These are phyloP conservation scores for Abscondita cerata DNA, from an alignment of 2,888 invertebrate species.

Conservation along the genomic window DNA sequence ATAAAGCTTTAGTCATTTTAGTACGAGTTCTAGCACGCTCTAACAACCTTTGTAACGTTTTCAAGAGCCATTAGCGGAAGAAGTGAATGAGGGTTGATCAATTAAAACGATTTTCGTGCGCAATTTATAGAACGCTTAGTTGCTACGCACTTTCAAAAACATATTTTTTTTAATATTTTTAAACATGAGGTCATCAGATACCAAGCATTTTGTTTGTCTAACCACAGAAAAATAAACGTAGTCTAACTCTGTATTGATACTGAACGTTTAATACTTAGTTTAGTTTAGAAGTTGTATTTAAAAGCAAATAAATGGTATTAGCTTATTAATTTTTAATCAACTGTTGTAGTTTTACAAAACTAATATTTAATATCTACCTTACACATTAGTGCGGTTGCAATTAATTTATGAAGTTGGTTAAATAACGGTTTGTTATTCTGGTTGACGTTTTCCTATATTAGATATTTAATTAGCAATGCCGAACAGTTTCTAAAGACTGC, in stretches of 20 bases:
- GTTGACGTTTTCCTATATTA: background rate
- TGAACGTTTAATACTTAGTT: background rate
- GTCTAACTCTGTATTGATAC: too few relatives aligned
- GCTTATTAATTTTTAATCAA: slow-evolving; percentile 20
- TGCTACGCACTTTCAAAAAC: too few relatives aligned
- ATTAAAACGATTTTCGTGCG: slow-evolving; percentile 51
- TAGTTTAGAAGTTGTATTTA: slow-evolving; percentile 9
- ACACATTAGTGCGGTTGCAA: slow-evolving; percentile 26
- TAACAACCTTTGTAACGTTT: slow-evolving; percentile 54
- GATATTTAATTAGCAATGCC: slow-evolving; percentile 9
- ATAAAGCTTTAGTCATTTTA: slow-evolving; percentile 35
- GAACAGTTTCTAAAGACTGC: slow-evolving; percentile 6
- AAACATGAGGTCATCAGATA: too few relatives aligned
- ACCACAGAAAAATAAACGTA: too few relatives aligned
- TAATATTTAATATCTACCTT: slow-evolving; percentile 30
- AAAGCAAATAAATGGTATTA: slow-evolving; percentile 23
- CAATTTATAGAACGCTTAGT: slow-evolving; percentile 40
- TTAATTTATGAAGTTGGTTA: slow-evolving; percentile 19
- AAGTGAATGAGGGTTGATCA: slow-evolving; percentile 52
- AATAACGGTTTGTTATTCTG: slow-evolving; percentile 16
- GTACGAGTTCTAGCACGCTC: slow-evolving; percentile 39
- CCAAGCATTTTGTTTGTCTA: too few relatives aligned
- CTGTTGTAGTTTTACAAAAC: slow-evolving; percentile 30
- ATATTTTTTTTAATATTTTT: too few relatives aligned
- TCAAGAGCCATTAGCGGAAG: slow-evolving; percentile 56